Conservation (phyloP, 2,113 vertebrate genomes). For the Periophthalmodon schlosseri region DNA sequence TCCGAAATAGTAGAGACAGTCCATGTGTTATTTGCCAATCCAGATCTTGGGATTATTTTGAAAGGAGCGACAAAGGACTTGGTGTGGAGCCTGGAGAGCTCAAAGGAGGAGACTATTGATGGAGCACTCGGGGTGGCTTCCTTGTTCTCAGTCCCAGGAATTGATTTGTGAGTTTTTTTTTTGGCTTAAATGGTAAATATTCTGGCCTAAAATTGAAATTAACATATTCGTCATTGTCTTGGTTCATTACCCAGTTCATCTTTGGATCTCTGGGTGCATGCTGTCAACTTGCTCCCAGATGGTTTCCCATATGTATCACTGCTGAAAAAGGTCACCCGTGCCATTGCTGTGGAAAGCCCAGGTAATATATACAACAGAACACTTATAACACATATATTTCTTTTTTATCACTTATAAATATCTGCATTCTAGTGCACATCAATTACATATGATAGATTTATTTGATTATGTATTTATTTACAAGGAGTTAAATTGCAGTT, state of each 20-base stretch:
- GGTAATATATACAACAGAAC: slow-evolving; percentile 53
- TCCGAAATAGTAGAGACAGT: slow-evolving; percentile 68
- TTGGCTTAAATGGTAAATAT: background rate
- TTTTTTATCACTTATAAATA: background rate
- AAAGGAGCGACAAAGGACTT: slow-evolving; percentile 54
- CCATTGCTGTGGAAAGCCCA: slow-evolving; percentile 61
- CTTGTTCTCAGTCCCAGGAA: slow-evolving; percentile 53
- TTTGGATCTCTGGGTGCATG: slow-evolving; percentile 51
- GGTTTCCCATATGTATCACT: slow-evolving; percentile 51
- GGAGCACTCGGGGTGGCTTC: slow-evolving; percentile 57
- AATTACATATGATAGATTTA: background rate
- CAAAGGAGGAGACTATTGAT: slow-evolving; percentile 59
- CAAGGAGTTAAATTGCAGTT: no score
- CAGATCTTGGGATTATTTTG: slow-evolving; percentile 64
- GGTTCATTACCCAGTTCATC: slow-evolving; percentile 48
- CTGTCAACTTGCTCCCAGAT: slow-evolving; percentile 56
- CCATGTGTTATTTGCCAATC: slow-evolving; percentile 68
- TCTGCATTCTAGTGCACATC: background rate
- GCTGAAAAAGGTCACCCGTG: slow-evolving; percentile 57
- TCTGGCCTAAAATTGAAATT: background rate
- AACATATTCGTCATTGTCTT: background rate
- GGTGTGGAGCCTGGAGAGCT: slow-evolving; percentile 41
- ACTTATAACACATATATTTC: background rate
- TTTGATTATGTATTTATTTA: no score
- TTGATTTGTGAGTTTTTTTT: slow-evolving; percentile 42